Evolutionary conservation across 2,113 vertebrate genomes (phyloP).

Genomic region (Forbesichthys agassizii): DNA sequence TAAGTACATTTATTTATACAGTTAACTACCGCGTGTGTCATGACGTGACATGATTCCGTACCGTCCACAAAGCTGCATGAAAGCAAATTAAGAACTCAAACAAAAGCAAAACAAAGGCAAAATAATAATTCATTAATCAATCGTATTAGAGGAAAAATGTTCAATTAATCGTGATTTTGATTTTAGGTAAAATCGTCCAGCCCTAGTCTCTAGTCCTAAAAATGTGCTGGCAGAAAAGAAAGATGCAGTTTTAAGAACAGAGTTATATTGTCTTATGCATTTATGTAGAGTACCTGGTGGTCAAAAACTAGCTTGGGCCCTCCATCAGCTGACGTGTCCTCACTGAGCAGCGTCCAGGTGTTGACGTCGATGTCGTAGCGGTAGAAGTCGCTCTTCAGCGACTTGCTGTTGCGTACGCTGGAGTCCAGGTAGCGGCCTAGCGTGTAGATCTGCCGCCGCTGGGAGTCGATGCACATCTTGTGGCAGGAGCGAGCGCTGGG

Average conservation of each 20-base stretch:
- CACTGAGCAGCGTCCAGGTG: constrained; percentile 93
- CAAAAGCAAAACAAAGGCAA: no score
- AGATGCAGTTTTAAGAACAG: background rate
- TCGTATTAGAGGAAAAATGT: no score
- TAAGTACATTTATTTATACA: no score
- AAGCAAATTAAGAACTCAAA: no score
- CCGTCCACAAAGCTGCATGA: no score
- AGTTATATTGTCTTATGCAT: background rate
- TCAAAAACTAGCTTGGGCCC: constrained; percentile 97
- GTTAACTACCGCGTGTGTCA: no score
- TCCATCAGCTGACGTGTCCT: constrained; percentile 93
- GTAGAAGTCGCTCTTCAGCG: constrained; percentile 97
- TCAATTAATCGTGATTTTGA: no score
- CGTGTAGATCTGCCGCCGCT: constrained; percentile 94
- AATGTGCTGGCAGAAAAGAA: background rate
- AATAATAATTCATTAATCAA: no score
- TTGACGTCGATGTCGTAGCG: constrained; percentile 96
- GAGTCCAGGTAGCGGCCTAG: constrained; percentile 96
- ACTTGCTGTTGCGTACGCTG: constrained; percentile 97
- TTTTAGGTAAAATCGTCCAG: no score
- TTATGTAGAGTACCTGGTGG: constrained; percentile 87
- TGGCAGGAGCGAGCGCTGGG: constrained; percentile 98
- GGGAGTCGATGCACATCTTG: constrained; percentile 99
- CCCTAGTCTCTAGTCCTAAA: no score
- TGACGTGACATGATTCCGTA: no score